Evolutionary conservation across 2,113 vertebrate species (phyloP), one percentile per base, ranked within the genome.

Genomic region (Carassius gibelio): DNA sequence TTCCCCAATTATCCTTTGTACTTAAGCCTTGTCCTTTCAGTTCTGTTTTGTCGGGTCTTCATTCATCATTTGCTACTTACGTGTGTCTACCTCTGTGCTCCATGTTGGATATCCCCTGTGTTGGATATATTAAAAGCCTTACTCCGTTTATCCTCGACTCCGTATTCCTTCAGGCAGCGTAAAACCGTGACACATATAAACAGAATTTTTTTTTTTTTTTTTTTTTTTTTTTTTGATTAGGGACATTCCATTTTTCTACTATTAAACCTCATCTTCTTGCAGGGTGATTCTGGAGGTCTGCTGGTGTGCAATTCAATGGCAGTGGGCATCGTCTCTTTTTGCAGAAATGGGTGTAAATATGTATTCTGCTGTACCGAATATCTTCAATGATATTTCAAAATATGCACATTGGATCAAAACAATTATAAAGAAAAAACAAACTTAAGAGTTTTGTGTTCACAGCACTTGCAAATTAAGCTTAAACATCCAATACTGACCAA

Each of bases 211-310:
- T 26, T 26, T 26, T 21, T 3, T 21, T 26, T 26, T 26, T 26
- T 21, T 3, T 21, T 59, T 0, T 59, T 4, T 0, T 59, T 61
- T 61, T n/a, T 61, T 2, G 8, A 9, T 10, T n/a, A n/a, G 59
- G 8, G 19, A n/a, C 3, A 8, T n/a, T 62, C 4, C n/a, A 62
- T 62, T 23, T 8, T 4, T 62, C 9, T 62, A 4, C 26, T 66
- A 26, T 66, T 66, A 15, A 30, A 66, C 5, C 62, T 11, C 0
- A 66, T 66, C 13, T 69, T 14, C 21, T 78, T 79, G 17, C 83
- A 82, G 79, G 79, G 87, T 13, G 87, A 88, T 76, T 85, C 78
- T n/a, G 83, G 83, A 9, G 83, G 74, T 6, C 87, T 62, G 0
- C 19, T 88, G 62, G 62, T 88, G 38, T 88, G 87, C 69, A 71